These are phyloP conservation scores for Andrena haemorrhoa DNA, from an alignment of 2,888 invertebrate genomes.

Conservation along the genomic window DNA sequence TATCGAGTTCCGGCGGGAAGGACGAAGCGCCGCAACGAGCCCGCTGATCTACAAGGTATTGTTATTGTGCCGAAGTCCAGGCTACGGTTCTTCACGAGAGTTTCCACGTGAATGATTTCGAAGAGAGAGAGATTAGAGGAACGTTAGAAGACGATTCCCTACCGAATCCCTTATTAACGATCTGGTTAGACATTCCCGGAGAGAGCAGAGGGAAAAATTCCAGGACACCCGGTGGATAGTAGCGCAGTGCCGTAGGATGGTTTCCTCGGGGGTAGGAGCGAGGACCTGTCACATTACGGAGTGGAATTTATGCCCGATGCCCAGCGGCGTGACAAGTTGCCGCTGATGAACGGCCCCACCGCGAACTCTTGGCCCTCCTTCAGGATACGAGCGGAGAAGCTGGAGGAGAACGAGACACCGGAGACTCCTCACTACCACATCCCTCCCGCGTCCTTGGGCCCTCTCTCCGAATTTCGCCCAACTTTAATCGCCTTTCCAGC, in stretches of 20 bases:
- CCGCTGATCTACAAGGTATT: constrained; percentile 55
- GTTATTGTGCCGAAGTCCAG: constrained; percentile 38
- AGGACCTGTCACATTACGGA: constrained; percentile 84
- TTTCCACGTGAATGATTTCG: not conserved
- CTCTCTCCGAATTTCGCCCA: constrained; percentile 61
- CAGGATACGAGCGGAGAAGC: constrained; percentile 58
- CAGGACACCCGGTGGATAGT: constrained; percentile 78
- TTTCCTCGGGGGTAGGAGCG: constrained; percentile 78
- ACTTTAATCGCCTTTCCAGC: constrained; percentile 47
- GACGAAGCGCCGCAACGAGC: constrained; percentile 76
- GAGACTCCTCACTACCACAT: constrained; percentile 27
- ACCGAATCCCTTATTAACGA: not conserved
- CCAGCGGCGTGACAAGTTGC: constrained; percentile 85
- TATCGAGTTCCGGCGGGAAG: constrained; percentile 83
- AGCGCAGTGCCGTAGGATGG: constrained; percentile 67
- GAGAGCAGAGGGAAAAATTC: constrained; percentile 57
- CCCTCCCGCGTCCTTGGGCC: constrained; percentile 50
- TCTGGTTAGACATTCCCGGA: not conserved
- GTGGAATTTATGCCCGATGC: constrained; percentile 84
- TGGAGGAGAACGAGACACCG: constrained; percentile 54
- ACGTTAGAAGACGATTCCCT: not conserved
- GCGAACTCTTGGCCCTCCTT: constrained; percentile 83
- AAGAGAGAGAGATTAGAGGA: no score
- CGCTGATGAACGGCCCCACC: constrained; percentile 84
- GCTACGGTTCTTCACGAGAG: not conserved